Evolutionary conservation across 64 coral and sea anemone genomes (phyloP).

Genomic region (Platygyra sinensis): DNA sequence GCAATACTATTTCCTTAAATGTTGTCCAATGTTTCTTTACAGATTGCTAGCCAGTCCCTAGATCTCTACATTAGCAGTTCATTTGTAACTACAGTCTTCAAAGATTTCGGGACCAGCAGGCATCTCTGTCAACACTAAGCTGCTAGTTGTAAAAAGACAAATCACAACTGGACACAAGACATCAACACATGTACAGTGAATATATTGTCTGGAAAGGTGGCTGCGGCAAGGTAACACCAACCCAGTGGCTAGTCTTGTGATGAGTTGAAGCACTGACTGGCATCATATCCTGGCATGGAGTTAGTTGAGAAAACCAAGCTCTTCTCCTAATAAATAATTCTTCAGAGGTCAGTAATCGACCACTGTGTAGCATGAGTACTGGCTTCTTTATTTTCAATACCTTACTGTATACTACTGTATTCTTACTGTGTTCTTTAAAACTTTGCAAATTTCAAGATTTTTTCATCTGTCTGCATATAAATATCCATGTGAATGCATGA

Average conservation of each 20-base stretch:
- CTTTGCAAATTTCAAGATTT: not conserved
- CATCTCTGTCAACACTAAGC: not conserved
- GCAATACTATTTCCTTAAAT: not conserved
- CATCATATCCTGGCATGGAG: conserved; percentile 60
- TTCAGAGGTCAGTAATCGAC: conserved; percentile 90
- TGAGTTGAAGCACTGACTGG: conserved; percentile 30
- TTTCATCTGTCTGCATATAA: not conserved
- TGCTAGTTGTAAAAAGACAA: conserved; percentile 3
- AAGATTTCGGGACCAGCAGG: not conserved
- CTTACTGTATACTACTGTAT: not conserved
- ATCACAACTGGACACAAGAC: not conserved
- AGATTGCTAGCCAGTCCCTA: conserved; percentile 15
- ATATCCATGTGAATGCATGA: not conserved
- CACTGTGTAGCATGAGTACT: conserved; percentile 73
- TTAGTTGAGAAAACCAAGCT: conserved; percentile 46
- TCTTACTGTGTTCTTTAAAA: not conserved
- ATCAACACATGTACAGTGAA: conserved; percentile 1
- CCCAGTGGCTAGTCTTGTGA: conserved; percentile 57
- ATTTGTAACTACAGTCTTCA: conserved; percentile 13
- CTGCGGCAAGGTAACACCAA: conserved; percentile 52
- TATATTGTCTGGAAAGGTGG: conserved; percentile 23
- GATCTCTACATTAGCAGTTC: conserved; percentile 19
- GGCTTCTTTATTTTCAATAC: not conserved
- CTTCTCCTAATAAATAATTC: conserved; percentile 72
- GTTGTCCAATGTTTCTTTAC: not conserved